phyloP scores from a whole-genome alignment of 1,140 invertebrate species.

The Orius insidiosus region DNA sequence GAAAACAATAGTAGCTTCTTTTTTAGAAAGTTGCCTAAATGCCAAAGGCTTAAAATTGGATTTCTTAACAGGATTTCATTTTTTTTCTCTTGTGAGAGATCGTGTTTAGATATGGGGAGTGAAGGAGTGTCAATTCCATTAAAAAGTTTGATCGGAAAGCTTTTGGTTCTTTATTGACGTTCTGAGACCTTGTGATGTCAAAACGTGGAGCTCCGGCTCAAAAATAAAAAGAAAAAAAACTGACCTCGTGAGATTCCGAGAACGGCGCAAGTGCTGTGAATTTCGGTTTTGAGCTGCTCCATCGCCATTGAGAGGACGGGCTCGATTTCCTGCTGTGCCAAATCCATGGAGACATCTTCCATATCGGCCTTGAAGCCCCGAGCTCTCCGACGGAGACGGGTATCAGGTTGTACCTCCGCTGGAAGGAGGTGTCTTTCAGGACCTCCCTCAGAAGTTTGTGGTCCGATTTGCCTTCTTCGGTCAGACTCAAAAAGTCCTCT shows the following conservation, averaged over 20 bases:
- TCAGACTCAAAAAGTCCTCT: background rate
- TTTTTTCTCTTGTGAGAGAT: background rate
- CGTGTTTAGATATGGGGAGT: conserved; percentile 1
- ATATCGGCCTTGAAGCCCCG: conserved; percentile 33
- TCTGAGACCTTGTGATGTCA: background rate
- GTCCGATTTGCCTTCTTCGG: conserved; percentile 7
- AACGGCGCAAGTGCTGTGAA: conserved; percentile 62
- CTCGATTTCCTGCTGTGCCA: conserved; percentile 57
- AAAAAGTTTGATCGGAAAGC: background rate
- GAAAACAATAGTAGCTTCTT: background rate
- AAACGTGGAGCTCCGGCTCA: background rate
- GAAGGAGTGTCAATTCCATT: conserved; percentile 4
- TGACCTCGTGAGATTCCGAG: conserved; percentile 74
- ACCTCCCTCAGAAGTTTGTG: conserved; percentile 64
- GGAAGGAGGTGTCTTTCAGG: conserved; percentile 63
- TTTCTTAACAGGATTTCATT: background rate
- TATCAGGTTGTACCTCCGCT: conserved; percentile 59
- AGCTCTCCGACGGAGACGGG: conserved; percentile 42
- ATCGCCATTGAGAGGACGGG: conserved; percentile 68
- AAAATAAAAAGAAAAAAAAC: conserved; percentile 17
- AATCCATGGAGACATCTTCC: conserved; percentile 38
- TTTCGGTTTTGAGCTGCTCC: conserved; percentile 67
- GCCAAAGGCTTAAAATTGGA: no score
- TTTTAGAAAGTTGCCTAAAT: no score
- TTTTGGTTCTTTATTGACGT: background rate